These are phyloP conservation scores for Oxytorus armatus DNA, from an alignment of 2,888 invertebrate genomes.

Conservation along the genomic window DNA sequence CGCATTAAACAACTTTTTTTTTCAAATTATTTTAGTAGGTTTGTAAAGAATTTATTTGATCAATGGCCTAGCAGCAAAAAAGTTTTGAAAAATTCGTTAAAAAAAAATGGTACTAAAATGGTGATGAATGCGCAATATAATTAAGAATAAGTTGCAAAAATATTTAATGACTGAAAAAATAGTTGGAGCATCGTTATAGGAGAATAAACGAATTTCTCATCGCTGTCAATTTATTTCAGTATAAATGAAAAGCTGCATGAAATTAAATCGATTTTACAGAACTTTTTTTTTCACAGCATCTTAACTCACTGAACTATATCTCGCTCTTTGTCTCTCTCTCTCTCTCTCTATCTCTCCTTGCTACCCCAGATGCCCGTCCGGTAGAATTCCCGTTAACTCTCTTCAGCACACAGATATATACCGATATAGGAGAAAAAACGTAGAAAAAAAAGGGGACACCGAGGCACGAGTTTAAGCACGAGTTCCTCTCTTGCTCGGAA, in stretches of 20 bases:
- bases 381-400: conserved; percentile 16
- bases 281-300: conserved; percentile 1
- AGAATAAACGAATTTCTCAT: no score
- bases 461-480: conserved; percentile 34
- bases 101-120: no score
- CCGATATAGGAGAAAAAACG: background rate
- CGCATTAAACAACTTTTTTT: no score
- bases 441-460: conserved; percentile 3
- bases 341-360: background rate
- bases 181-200: no score
- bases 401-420: background rate
- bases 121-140: no score
- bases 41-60: no score
- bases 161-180: no score
- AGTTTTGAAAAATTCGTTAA: no score
- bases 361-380: conserved; percentile 32
- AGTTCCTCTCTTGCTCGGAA: conserved; percentile 58
- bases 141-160: no score
- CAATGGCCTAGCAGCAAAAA: no score
- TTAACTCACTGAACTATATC: background rate
- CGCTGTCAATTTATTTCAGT: background rate
- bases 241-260: background rate
- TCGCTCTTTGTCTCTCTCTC: conserved; percentile 11
- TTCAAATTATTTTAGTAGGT: no score
- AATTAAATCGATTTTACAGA: conserved; percentile 12